Evolutionary conservation across 2,113 vertebrate species (phyloP), one percentile per base, ranked within the genome.

Genomic region (Panthera uncia): DNA sequence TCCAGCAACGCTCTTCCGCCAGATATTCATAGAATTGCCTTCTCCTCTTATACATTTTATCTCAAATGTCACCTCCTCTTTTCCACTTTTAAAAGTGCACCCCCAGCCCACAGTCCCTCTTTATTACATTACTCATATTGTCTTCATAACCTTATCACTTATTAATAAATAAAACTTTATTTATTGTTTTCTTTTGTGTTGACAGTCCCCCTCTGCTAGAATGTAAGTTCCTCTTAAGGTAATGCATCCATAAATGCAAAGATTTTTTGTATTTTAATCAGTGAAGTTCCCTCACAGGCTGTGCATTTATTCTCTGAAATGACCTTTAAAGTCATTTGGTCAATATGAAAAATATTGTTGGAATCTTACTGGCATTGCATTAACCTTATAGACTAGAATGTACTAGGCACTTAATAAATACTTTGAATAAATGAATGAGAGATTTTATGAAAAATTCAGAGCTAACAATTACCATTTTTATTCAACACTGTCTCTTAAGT

Each of bases 281-380:
- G 52, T 68, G n/a, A 95, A 45, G 19, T 45, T 95, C 73, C 50
- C 69, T 80, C 41, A 63, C 25, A 29, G 55, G 48, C 45, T 61
- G n/a, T 69, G 52, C 21, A 76, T 68, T 94, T 95, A 80, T 94
- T 97, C 68, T 97, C 80, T 94, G 36, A 95, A 74, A 96, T 95
- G 45, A 96, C 84, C 79, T 97, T 92, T 94, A 87, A 84, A 92
- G 23, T 45, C 19, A 95, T 84, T 96, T 88, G 93, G 38, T 82
- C 80, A 95, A 80, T 95, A 91, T 96, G 48, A 90, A 98, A 97
- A 92, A 95, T 91, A 94, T 69, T 95, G 14, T 83, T 92, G 55
- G 85, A 89, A 50, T 65, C 94, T 91, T 88, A 89, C 31, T 93
- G 81, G 76, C 93, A 98, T 96, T 94, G 8, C 92, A 97, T 95